Conservation (phyloP, 2,888 invertebrate genomes). For the Heliconius sara region DNA sequence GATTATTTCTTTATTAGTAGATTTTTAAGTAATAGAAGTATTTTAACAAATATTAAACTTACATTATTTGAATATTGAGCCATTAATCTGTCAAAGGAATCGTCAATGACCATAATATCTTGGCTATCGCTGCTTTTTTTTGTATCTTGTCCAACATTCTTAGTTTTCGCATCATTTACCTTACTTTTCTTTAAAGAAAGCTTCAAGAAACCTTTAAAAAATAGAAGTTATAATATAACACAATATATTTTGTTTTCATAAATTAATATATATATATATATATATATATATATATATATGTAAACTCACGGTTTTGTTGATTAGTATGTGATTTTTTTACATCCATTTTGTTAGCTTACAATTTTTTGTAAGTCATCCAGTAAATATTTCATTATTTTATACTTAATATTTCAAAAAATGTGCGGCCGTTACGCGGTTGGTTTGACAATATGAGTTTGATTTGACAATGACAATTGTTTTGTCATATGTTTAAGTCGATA, state of each 20-base stretch:
- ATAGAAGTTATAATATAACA: background rate
- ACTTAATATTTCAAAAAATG: conserved; percentile 7
- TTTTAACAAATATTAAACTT: conserved; percentile 52
- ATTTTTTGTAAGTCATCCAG: background rate
- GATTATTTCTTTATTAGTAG: background rate
- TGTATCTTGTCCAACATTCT: conserved; percentile 47
- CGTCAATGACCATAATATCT: conserved; percentile 71
- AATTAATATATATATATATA: background rate
- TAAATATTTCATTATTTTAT: conserved; percentile 11
- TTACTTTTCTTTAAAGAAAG: conserved; percentile 73
- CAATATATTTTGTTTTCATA: background rate
- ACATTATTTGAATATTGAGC: conserved; percentile 62
- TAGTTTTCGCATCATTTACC: conserved; percentile 49
- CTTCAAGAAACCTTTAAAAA: conserved; percentile 67
- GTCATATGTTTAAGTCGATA: background rate
- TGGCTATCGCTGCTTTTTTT: conserved; percentile 62
- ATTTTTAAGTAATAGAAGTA: background rate
- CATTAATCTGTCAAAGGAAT: conserved; percentile 69
- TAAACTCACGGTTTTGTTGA: conserved; percentile 60
- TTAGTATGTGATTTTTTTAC: conserved; percentile 54
- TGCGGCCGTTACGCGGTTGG: conserved; percentile 15
- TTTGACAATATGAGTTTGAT: background rate
- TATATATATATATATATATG: no score
- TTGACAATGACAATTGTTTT: background rate
- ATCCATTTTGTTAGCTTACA: conserved; percentile 57